phyloP scores from a whole-genome alignment of 1,140 invertebrate genomes.

The Amphibalanus amphitrite region DNA sequence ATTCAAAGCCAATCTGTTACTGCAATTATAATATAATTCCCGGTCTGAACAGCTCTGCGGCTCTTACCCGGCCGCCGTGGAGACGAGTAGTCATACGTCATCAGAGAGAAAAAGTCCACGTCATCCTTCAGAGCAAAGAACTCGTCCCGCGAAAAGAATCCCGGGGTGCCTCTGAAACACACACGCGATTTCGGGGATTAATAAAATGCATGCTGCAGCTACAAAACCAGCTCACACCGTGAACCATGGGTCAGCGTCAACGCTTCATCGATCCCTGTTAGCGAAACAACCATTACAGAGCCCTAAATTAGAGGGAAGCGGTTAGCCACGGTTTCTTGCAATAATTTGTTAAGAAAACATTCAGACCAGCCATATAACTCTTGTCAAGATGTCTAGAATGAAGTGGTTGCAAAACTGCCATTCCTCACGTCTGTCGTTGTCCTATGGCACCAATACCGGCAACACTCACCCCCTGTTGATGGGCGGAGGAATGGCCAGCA shows the following conservation, averaged over 20 bases:
- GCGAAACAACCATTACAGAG: too few relatives aligned
- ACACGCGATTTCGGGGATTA: conserved; percentile 10
- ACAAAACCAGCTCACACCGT: background rate
- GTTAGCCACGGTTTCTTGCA: too few relatives aligned
- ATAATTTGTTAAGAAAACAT: too few relatives aligned
- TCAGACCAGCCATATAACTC: too few relatives aligned
- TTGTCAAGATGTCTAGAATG: too few relatives aligned
- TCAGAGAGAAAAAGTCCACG: conserved; percentile 71
- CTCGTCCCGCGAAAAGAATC: conserved; percentile 55
- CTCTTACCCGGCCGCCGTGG: conserved; percentile 47
- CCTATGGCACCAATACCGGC: too few relatives aligned
- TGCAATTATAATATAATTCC: too few relatives aligned
- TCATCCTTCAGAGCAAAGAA: conserved; percentile 56
- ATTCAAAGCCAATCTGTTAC: too few relatives aligned
- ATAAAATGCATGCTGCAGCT: background rate
- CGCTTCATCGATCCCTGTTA: conserved; percentile 1
- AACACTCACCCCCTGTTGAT: conserved; percentile 39
- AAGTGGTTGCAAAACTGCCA: too few relatives aligned
- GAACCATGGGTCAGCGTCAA: background rate
- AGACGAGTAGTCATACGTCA: conserved; percentile 89
- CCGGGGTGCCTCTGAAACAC: conserved; percentile 28
- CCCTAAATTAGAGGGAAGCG: too few relatives aligned
- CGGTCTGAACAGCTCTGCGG: too few relatives aligned
- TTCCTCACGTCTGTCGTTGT: too few relatives aligned
- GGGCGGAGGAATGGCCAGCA: conserved; percentile 68